Evolutionary conservation across 1,140 invertebrate species (phyloP).

Genomic region (Cotesia chilonis): DNA sequence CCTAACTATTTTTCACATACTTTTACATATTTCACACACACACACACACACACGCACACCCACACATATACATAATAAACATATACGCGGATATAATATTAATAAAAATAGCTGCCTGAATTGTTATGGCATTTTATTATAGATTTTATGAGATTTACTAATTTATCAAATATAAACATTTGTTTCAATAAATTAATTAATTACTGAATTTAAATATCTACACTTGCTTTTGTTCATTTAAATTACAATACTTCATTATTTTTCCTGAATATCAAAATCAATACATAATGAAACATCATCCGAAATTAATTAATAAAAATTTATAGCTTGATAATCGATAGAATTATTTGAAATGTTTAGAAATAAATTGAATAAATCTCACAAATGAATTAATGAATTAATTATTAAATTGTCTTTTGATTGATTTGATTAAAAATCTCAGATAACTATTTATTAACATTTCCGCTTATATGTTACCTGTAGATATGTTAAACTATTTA

Average conservation of each 20-base stretch:
- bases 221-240: too few relatives aligned
- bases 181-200: too few relatives aligned
- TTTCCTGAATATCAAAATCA: too few relatives aligned
- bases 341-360: too few relatives aligned
- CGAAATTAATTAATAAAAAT: too few relatives aligned
- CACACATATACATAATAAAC: constrained; percentile 26
- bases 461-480: constrained; percentile 5
- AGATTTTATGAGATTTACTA: not conserved
- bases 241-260: too few relatives aligned
- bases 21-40: constrained; percentile 30
- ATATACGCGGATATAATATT: constrained; percentile 12
- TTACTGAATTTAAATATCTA: too few relatives aligned
- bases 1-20: constrained; percentile 27
- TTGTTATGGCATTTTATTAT: constrained; percentile 3
- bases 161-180: too few relatives aligned
- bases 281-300: too few relatives aligned
- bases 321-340: too few relatives aligned
- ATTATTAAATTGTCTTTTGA: not conserved
- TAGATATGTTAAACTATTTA: constrained; percentile 6
- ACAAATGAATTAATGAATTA: not conserved
- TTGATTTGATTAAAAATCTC: not conserved
- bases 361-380: too few relatives aligned
- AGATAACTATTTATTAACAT: constrained; percentile 19
- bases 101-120: constrained; percentile 28
- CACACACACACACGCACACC: too few relatives aligned